phyloP scores from a whole-genome alignment of 2,797 vertebrate species.

The Aviceda cuculoides region DNA sequence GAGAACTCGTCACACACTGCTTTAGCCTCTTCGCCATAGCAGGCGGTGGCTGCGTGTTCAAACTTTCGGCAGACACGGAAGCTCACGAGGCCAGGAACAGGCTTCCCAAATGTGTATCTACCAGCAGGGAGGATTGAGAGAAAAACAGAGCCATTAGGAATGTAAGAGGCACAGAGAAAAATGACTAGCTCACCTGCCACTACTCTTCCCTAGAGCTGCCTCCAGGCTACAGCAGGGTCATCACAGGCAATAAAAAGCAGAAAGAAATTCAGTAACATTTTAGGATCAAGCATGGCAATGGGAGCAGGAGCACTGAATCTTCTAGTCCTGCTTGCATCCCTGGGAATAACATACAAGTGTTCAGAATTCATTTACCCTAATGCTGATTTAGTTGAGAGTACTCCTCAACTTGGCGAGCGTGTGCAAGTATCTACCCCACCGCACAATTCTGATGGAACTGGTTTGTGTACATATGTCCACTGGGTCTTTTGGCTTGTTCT shows the following conservation, averaged over 20 bases:
- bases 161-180: not conserved
- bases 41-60: not conserved
- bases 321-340: not conserved
- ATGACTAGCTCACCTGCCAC: not conserved
- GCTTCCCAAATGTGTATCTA: constrained; percentile 77
- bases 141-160: not conserved
- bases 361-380: not conserved
- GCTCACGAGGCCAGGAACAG: constrained; percentile 63
- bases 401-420: not conserved
- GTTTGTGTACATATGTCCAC: not conserved
- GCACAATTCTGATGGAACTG: not conserved
- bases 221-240: not conserved
- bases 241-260: not conserved
- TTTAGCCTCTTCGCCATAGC: constrained; percentile 29
- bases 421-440: not conserved
- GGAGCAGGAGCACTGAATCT: not conserved
- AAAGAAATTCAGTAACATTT: not conserved
- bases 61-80: constrained; percentile 69
- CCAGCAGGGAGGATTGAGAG: not conserved
- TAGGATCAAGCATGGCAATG: not conserved
- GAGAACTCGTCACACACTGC: constrained; percentile 72
- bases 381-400: not conserved
- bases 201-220: not conserved
- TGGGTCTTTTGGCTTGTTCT: not conserved
- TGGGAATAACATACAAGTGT: not conserved